These are phyloP conservation scores for Myodes glareolus DNA, from an alignment of 2,113 vertebrate species.

Conservation along the genomic window DNA sequence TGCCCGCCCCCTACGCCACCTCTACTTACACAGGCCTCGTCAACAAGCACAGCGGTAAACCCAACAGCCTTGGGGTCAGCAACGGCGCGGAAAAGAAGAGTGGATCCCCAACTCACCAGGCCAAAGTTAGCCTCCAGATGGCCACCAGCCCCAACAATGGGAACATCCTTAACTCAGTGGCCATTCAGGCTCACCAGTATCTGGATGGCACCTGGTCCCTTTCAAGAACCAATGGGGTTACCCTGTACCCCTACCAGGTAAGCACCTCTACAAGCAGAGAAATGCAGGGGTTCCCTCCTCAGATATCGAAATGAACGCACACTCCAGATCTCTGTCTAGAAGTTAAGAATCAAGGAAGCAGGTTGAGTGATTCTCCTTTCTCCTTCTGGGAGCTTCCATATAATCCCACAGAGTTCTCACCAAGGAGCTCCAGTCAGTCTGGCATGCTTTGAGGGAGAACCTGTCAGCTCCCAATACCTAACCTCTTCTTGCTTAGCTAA, in stretches of 20 bases:
- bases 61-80: conserved; percentile 93
- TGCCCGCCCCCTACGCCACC: conserved; percentile 87
- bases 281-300: neutral
- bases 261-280: conserved; percentile 52
- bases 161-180: conserved; percentile 89
- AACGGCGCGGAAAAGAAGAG: conserved; percentile 92
- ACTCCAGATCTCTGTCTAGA: neutral
- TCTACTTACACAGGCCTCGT: conserved; percentile 87
- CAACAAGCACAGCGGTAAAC: conserved; percentile 91
- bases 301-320: neutral
- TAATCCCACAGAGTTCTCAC: no score
- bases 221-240: conserved; percentile 93
- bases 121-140: conserved; percentile 89
- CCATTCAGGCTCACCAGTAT: conserved; percentile 93
- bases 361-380: neutral
- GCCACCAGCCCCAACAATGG: conserved; percentile 91
- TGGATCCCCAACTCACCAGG: conserved; percentile 90
- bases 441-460: neutral
- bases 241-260: conserved; percentile 98
- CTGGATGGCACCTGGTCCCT: conserved; percentile 90
- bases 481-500: neutral
- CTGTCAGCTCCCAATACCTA: neutral
- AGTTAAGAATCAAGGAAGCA: neutral
- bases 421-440: neutral
- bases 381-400: neutral